Percentiles rank a stretch among this genome's conserved stretches.
Conservation (phyloP, 1,140 invertebrate species). For the Solen grandis region DNA sequence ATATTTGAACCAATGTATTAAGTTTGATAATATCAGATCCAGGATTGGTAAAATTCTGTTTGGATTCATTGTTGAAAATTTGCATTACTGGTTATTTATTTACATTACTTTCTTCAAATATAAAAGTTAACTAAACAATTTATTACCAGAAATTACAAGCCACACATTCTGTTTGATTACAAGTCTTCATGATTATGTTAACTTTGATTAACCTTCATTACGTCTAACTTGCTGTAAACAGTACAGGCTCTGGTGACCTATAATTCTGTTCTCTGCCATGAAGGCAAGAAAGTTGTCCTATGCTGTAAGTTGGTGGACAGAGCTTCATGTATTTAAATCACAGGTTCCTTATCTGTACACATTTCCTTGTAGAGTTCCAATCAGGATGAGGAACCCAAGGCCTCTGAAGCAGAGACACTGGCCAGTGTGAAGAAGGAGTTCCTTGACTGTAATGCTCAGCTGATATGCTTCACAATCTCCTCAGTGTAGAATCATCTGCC, state of each 20-base stretch:
- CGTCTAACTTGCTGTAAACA: neutral
- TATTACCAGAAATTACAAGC: too few relatives aligned
- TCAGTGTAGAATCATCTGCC: constrained; percentile 92
- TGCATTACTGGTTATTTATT: too few relatives aligned
- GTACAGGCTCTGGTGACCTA: neutral
- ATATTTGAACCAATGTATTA: neutral
- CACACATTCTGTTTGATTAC: too few relatives aligned
- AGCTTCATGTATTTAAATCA: neutral
- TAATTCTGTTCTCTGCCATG: neutral
- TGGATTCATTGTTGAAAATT: too few relatives aligned
- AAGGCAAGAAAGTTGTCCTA: neutral
- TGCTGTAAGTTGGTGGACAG: neutral
- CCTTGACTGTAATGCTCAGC: constrained; percentile 79
- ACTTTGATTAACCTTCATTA: too few relatives aligned
- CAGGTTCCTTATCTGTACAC: neutral
- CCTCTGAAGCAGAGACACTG: neutral
- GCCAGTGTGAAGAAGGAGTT: constrained; percentile 38
- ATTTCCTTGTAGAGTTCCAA: constrained; percentile 53
- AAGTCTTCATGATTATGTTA: too few relatives aligned
- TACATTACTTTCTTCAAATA: too few relatives aligned
- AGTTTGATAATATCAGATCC: neutral
- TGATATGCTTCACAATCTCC: constrained; percentile 92
- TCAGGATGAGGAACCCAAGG: constrained; percentile 54
- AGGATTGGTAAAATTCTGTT: neutral
- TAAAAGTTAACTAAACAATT: too few relatives aligned